Conservation (phyloP, 2,797 vertebrate genomes). For the Pseudopleuronectes americanus region DNA sequence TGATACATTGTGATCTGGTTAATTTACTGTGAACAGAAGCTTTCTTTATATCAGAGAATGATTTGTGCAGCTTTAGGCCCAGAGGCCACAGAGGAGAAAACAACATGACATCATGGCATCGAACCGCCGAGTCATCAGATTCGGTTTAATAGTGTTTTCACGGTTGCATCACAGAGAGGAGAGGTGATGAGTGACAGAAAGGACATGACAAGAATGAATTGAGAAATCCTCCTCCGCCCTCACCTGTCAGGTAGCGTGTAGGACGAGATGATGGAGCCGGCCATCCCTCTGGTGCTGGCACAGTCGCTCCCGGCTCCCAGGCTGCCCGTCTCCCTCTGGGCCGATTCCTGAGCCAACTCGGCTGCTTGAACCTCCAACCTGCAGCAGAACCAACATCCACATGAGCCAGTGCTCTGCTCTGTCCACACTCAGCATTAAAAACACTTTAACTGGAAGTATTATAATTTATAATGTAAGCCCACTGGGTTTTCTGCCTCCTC, state of each 20-base stretch:
- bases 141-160: slow-evolving; percentile 12
- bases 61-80: not conserved
- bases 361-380: slow-evolving; percentile 96
- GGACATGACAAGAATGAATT: not conserved
- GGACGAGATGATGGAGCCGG: slow-evolving; percentile 98
- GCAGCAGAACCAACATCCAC: slow-evolving; percentile 13
- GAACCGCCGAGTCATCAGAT: slow-evolving; percentile 6
- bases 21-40: not conserved
- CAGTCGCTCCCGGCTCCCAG: slow-evolving; percentile 95
- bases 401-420: not conserved
- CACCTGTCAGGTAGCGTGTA: slow-evolving; percentile 98
- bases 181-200: too few species aligned
- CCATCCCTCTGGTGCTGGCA: slow-evolving; percentile 97
- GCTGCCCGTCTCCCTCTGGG: slow-evolving; percentile 94
- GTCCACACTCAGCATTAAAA: too few species aligned
- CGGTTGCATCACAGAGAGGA: slow-evolving; percentile 1
- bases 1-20: not conserved
- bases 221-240: not conserved
- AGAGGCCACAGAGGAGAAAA: not conserved
- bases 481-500: too few species aligned
- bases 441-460: too few species aligned
- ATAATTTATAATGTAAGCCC: too few species aligned
- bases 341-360: slow-evolving; percentile 91
- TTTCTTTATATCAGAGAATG: not conserved
- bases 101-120: not conserved